phyloP scores from a whole-genome alignment of 2,888 invertebrate genomes.

The Trachelus stipa region DNA sequence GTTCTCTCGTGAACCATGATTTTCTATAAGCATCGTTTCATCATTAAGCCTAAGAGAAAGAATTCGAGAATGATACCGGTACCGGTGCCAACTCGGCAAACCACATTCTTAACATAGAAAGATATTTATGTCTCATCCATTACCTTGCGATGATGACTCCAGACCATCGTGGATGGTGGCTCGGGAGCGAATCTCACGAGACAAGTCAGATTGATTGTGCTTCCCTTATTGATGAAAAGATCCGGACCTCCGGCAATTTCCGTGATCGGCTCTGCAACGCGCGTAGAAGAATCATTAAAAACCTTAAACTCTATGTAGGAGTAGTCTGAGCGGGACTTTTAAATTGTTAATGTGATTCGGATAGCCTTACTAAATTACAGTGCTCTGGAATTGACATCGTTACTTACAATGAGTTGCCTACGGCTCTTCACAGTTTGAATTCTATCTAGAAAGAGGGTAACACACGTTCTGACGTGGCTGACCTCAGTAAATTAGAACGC shows the following conservation, averaged over 20 bases:
- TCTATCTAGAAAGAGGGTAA: not conserved
- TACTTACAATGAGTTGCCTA: not conserved
- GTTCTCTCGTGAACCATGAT: not conserved
- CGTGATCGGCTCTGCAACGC: slow-evolving; percentile 79
- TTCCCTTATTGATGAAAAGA: slow-evolving; percentile 84
- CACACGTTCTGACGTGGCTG: slow-evolving; percentile 13
- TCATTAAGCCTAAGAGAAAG: not conserved
- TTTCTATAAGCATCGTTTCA: not conserved
- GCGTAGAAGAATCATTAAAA: slow-evolving; percentile 13
- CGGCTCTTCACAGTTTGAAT: not conserved
- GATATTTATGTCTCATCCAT: slow-evolving; percentile 24
- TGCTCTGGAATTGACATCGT: not conserved
- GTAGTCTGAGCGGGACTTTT: too few species aligned
- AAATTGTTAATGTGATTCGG: not conserved
- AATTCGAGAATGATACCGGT: not conserved
- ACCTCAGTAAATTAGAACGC: slow-evolving; percentile 19
- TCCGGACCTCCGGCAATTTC: slow-evolving; percentile 84
- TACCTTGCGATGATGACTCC: slow-evolving; percentile 81
- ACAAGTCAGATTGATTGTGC: slow-evolving; percentile 88
- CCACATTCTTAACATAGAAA: too few species aligned
- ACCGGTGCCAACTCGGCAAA: too few species aligned
- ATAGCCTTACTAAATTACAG: not conserved
- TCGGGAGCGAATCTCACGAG: slow-evolving; percentile 84
- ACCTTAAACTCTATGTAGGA: not conserved
- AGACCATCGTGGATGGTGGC: slow-evolving; percentile 82